Percentiles rank a stretch among this genome's conserved stretches.
Conservation (phyloP, 92 coral and sea anemone species). For the Pocillopora meandrina region DNA sequence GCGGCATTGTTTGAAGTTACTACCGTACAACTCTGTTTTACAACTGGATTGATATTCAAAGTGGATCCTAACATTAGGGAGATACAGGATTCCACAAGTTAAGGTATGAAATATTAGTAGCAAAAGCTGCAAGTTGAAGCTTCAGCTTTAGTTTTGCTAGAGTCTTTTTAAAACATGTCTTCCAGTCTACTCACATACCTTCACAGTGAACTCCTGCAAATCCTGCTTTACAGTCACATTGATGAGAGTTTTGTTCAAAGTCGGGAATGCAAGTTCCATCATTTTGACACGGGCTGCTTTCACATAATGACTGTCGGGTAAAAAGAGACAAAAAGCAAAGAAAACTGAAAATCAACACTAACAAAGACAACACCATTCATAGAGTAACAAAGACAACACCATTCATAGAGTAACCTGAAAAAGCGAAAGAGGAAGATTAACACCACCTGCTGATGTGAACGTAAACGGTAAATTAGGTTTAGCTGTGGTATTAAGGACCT, state of each 20-base stretch:
- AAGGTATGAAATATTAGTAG: too few species aligned
- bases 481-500: too few species aligned
- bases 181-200: neutral
- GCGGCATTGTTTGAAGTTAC: too few species aligned
- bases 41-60: too few species aligned
- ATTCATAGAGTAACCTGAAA: neutral
- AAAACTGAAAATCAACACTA: neutral
- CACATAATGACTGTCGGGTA: neutral
- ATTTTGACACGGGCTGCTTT: conserved; percentile 7
- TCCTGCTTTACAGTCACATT: conserved; percentile 2
- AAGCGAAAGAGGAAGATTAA: neutral
- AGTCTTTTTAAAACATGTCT: neutral
- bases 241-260: conserved; percentile 1
- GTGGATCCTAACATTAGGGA: too few species aligned
- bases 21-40: too few species aligned
- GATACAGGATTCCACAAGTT: too few species aligned
- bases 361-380: neutral
- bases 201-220: neutral
- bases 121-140: too few species aligned
- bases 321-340: neutral
- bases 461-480: too few species aligned
- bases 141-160: too few species aligned
- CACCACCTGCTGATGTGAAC: too few species aligned
- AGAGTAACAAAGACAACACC: neutral
- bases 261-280: conserved; percentile 1